Evolutionary conservation across 2,888 invertebrate species (phyloP).

Genomic region (Slavum lentiscoides): DNA sequence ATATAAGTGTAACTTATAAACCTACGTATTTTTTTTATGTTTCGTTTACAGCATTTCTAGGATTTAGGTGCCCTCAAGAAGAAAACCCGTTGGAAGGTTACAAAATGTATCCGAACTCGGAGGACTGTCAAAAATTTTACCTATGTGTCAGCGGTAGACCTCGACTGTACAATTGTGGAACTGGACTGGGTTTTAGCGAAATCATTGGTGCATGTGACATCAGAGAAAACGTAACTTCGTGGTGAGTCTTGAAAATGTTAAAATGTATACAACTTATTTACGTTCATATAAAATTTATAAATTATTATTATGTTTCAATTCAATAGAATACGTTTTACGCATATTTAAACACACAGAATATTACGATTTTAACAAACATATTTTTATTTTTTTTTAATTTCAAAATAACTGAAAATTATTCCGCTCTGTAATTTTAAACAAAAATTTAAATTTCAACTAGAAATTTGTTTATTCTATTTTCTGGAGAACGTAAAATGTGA

Average conservation of each 20-base stretch:
- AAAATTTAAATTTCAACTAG: too few species aligned
- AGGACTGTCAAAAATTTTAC: conserved; percentile 77
- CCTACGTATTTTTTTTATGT: conserved; percentile 12
- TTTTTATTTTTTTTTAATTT: too few species aligned
- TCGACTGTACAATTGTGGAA: conserved; percentile 75
- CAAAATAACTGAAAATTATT: too few species aligned
- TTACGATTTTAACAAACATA: too few species aligned
- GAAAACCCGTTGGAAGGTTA: conserved; percentile 62
- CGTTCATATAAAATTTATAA: too few species aligned
- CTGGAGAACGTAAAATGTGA: too few species aligned
- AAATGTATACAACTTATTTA: too few species aligned
- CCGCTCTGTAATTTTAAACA: too few species aligned
- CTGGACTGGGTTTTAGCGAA: conserved; percentile 77
- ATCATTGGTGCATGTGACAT: conserved; percentile 73
- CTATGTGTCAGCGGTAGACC: conserved; percentile 75
- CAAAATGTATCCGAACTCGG: conserved; percentile 59
- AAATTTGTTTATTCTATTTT: too few species aligned
- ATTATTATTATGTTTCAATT: too few species aligned
- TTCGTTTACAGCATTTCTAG: conserved; percentile 69
- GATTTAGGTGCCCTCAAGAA: conserved; percentile 75
- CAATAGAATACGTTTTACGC: too few species aligned
- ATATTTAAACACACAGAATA: too few species aligned
- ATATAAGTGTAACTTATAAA: neutral
- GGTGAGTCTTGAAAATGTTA: conserved; percentile 59
- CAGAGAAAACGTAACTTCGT: conserved; percentile 76